Base-by-base conservation (phyloP, 1,140 invertebrate genomes). In the Drosophila gunungcola region DNA sequence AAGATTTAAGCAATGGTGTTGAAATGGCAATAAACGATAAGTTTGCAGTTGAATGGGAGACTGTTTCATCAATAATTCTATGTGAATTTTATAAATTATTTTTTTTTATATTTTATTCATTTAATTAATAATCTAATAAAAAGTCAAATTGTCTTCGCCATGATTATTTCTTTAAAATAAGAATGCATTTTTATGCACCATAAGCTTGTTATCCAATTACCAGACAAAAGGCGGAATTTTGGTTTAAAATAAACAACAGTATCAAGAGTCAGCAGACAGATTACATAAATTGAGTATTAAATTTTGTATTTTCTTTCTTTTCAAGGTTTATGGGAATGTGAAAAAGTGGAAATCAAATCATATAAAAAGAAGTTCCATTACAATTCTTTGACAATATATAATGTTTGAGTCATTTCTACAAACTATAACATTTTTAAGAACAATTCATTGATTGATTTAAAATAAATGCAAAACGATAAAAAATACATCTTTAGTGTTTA, bases 1-100 rank as follows among this genome's bases (percentile, higher is more conserved):
- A 48, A 49, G 32, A 70, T 70, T 49, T 55, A 29, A 67, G 49
- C 64, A 51, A 34, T 48, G 9, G 34, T 34, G 29, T 12, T 68
- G 67, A 70, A 34, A 32, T 21, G 38, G 32, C 45, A 12, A 27
- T 58, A 42, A 32, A 27, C 5, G 27, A 36, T 1, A 21, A 21
- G 16, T 21, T 21, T 21, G 16, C 16, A 21, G 16, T 21, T 21
- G 16, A 21, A 21, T 41, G n/a, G 9, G 3, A 25, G 10, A 21
- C 10, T 29, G n/a, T 29, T 38, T 38, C 0, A 38, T 2, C 16
- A 12, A 10, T 3, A 38, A 38, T 7, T 32, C 1, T 32, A 32
- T 32, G 5, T 32, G 29, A 1, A 32, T 6, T 7, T 32, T 32
- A 7, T 7, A 32, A 32, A 32, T 4, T 32, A 32, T 32, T 32